Percentiles rank a stretch among this genome's conserved stretches.
These are phyloP conservation scores for Stichodactyla mertensii DNA, from an alignment of 64 coral and sea anemone species.

Conservation along the genomic window DNA sequence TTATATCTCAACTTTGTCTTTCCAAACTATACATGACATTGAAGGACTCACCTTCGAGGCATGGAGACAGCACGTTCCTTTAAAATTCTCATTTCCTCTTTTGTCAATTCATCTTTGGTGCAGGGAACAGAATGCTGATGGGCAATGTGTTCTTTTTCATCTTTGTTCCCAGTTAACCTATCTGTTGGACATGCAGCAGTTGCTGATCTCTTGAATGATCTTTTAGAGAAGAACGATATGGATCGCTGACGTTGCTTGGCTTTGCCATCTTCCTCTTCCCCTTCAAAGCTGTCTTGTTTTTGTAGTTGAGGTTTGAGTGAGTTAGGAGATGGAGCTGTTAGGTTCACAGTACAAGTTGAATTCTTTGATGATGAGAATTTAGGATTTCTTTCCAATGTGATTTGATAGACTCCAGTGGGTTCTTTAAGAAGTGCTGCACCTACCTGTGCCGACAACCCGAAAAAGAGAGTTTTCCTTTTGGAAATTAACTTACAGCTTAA, in stretches of 20 bases:
- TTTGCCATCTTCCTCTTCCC: slow-evolving; percentile 22
- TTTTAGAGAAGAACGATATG: slow-evolving; percentile 14
- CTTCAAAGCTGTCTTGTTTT: slow-evolving; percentile 22
- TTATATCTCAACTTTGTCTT: too few species aligned
- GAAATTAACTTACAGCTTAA: neutral
- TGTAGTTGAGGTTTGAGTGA: slow-evolving; percentile 15
- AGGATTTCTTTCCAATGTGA: slow-evolving; percentile 39
- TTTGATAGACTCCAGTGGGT: slow-evolving; percentile 34
- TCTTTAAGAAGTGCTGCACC: slow-evolving; percentile 10
- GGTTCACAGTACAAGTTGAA: neutral
- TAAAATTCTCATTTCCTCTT: slow-evolving; percentile 1
- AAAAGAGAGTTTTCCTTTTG: neutral
- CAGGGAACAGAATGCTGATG: slow-evolving; percentile 1
- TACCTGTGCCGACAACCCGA: neutral
- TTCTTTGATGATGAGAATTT: neutral
- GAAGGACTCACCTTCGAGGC: slow-evolving; percentile 34
- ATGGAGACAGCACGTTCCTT: slow-evolving; percentile 11
- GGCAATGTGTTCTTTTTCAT: neutral
- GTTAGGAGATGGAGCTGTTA: neutral
- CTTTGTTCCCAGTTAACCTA: neutral
- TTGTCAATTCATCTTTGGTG: neutral
- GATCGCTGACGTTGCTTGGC: neutral
- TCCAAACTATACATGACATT: too few species aligned
- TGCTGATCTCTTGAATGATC: slow-evolving; percentile 1
- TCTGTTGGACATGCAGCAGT: neutral